Percentiles rank a stretch among this genome's conserved stretches.
These are phyloP conservation scores for Cryptomyrus ogoouensis DNA, from an alignment of 2,113 vertebrate genomes.

Conservation along the genomic window DNA sequence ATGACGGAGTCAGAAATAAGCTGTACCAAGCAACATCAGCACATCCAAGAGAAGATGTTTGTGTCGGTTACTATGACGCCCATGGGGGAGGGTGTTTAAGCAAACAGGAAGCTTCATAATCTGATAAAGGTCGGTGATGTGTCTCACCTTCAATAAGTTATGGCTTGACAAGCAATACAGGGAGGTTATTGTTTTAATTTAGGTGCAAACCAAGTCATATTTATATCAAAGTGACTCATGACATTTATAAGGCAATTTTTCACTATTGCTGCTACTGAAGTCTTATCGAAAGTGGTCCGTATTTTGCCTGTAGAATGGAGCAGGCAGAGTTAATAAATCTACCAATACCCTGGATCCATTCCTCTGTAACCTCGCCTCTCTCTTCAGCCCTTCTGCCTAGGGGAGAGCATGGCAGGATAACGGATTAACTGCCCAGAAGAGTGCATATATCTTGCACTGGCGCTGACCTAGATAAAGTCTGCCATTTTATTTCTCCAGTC, in stretches of 20 bases:
- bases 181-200: not conserved
- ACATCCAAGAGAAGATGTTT: not conserved
- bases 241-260: constrained; percentile 16
- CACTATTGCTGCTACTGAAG: constrained; percentile 40
- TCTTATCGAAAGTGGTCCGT: constrained; percentile 48
- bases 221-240: not conserved
- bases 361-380: constrained; percentile 40
- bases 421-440: constrained; percentile 60
- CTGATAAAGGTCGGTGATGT: not conserved
- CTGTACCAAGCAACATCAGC: not conserved
- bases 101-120: constrained; percentile 15
- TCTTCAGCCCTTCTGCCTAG: constrained; percentile 44
- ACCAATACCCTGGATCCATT: constrained; percentile 62
- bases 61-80: not conserved
- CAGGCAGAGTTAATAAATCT: constrained; percentile 45
- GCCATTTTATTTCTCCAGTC: constrained; percentile 40
- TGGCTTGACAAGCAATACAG: not conserved
- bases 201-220: not conserved
- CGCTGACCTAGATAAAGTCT: constrained; percentile 60
- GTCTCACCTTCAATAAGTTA: not conserved
- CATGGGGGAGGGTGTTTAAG: not conserved
- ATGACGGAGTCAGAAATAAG: not conserved
- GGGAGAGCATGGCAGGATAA: constrained; percentile 53
- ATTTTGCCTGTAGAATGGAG: constrained; percentile 50
- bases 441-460: constrained; percentile 62